These are phyloP conservation scores for Triplophysa yarkandensis DNA, from an alignment of 2,797 vertebrate genomes.

Conservation along the genomic window DNA sequence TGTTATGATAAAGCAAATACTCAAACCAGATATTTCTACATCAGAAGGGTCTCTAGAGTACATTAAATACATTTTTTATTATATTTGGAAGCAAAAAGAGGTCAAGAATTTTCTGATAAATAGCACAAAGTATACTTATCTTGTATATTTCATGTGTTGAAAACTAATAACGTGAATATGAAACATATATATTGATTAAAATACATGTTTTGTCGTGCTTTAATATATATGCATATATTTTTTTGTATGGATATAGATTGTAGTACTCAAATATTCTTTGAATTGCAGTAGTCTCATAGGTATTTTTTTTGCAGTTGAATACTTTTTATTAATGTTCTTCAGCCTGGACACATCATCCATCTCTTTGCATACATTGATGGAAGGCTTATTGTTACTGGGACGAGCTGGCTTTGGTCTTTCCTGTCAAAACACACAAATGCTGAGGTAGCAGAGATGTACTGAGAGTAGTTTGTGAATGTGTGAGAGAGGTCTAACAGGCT, in stretches of 20 bases:
- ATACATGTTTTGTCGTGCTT: too few relatives aligned
- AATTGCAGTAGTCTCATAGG: neutral
- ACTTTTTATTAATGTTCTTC: neutral
- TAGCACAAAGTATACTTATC: too few relatives aligned
- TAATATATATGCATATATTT: too few relatives aligned
- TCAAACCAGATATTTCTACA: too few relatives aligned
- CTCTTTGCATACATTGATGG: conserved; percentile 48
- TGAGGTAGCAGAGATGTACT: conserved; percentile 73
- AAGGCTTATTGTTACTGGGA: conserved; percentile 70
- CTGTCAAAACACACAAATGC: conserved; percentile 79
- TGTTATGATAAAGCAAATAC: neutral
- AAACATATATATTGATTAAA: too few relatives aligned
- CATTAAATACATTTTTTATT: too few relatives aligned
- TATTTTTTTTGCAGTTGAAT: neutral
- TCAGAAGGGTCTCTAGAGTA: too few relatives aligned
- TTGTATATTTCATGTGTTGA: too few relatives aligned
- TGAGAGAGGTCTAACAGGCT: conserved; percentile 39
- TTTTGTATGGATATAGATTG: neutral
- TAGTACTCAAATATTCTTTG: neutral
- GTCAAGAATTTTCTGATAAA: too few relatives aligned
- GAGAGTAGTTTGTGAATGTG: conserved; percentile 35
- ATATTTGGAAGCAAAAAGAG: too few relatives aligned
- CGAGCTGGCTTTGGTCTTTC: conserved; percentile 75
- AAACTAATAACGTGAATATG: too few relatives aligned
- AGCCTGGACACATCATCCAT: conserved; percentile 21